Base-by-base conservation (phyloP, 2,888 invertebrate genomes). In the Salticus scenicus region DNA sequence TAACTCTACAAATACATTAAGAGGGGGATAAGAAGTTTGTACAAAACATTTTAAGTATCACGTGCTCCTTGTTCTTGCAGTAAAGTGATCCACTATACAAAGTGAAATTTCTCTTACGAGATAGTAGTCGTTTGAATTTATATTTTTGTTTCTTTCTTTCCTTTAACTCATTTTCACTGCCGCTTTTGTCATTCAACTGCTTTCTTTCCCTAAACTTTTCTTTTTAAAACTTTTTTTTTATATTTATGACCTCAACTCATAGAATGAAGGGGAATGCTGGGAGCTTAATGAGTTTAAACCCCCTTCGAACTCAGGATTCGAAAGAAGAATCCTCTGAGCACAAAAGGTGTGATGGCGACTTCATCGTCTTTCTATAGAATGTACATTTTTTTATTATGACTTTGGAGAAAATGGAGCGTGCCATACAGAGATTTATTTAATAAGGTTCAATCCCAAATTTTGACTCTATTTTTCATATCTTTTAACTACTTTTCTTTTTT, bases 341-440 rank as follows among this genome's bases (percentile, higher is more conserved):
- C 67, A 76, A 67, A 76, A 67, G 75, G 67, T 67, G 66, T 42
- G 67, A 31, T n/a, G n/a, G 75, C 75, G 42, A 75, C 75, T 69
- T 69, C 69, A 57, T 77, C 77, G 31, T 33, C 67, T 10, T 14
- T 33, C 77, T 57, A 51, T 70, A 67, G 67, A 76, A 76, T 17
- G 57, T 51, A 69, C 69, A 27, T 51, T 77, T 77, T 70, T 77
- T 76, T 69, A 31, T 67, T 47, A 47, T 10, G 42, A 33, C 33
- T 51, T 47, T 14, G 24, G 57, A 47, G 66, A 76, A 77, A 70
- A 77, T 77, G 33, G 69, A 70, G 57, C 37, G 37, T 14, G 67
- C 70, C 51, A 64, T 64, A 66, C 33, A 63, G 63, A 28, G 37
- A 33, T 77, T 77, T 69, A n/a, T n/a, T n/a, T n/a, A n/a, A n/a